These are phyloP conservation scores for Portevinia maculata DNA, from an alignment of 2,888 invertebrate genomes.

Conservation along the genomic window DNA sequence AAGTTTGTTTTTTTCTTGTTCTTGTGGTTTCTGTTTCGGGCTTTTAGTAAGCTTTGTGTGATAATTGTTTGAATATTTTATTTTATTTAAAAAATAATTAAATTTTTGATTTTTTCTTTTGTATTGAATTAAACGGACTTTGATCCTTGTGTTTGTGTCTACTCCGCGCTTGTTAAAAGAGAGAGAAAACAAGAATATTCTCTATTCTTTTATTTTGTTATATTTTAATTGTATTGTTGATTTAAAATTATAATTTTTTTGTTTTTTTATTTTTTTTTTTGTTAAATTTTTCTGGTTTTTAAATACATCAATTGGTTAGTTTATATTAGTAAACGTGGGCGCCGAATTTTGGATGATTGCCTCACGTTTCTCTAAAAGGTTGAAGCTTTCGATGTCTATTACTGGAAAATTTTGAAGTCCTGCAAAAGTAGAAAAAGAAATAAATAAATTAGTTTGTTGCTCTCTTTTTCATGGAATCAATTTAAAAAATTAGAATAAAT, in stretches of 20 bases:
- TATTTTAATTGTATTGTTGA: conserved; percentile 31
- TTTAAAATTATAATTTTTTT: conserved; percentile 63
- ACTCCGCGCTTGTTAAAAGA: background rate
- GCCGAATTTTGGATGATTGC: conserved; percentile 75
- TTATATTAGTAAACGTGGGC: conserved; percentile 71
- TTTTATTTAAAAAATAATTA: conserved; percentile 40
- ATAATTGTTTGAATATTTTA: conserved; percentile 62
- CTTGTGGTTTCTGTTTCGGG: conserved; percentile 63
- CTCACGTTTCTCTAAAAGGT: conserved; percentile 98
- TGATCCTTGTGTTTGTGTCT: background rate
- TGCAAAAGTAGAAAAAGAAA: conserved; percentile 82
- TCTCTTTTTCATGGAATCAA: background rate
- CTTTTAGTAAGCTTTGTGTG: conserved; percentile 69
- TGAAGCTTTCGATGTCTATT: conserved; percentile 98
- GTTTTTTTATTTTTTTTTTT: conserved; percentile 33
- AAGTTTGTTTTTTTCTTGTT: conserved; percentile 79
- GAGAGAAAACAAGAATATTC: conserved; percentile 32
- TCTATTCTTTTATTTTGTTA: conserved; percentile 12
- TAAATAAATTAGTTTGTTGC: background rate
- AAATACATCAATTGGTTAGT: conserved; percentile 70
- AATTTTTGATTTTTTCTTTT: conserved; percentile 70
- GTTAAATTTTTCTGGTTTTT: conserved; percentile 61
- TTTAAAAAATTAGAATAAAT: no score
- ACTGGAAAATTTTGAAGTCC: conserved; percentile 98
- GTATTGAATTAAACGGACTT: conserved; percentile 46